Evolutionary conservation across 2,888 invertebrate species (phyloP).

Genomic region (Tipula vernalis): DNA sequence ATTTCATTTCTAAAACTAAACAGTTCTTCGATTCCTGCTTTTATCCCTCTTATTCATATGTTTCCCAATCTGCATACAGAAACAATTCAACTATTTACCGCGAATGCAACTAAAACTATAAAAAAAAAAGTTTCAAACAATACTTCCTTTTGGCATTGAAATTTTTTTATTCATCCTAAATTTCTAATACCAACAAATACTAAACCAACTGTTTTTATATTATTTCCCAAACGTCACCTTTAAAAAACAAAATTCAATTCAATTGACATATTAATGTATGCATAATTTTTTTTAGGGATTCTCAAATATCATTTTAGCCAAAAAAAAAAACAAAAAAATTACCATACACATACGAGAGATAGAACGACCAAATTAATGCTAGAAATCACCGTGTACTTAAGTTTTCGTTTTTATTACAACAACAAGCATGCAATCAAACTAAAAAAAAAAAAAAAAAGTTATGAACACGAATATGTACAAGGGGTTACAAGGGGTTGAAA

Average conservation of each 20-base stretch:
- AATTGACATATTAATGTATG: background rate
- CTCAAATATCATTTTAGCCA: background rate
- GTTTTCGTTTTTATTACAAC: background rate
- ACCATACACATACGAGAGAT: background rate
- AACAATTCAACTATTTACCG: background rate
- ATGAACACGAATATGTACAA: background rate
- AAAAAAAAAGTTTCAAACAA: background rate
- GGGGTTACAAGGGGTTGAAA: background rate
- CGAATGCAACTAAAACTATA: background rate
- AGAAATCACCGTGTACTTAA: background rate
- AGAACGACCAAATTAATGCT: background rate
- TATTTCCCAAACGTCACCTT: background rate
- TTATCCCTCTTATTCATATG: background rate
- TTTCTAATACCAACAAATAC: background rate
- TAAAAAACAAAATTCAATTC: background rate
- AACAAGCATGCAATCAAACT: background rate
- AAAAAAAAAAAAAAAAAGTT: background rate
- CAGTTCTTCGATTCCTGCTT: background rate
- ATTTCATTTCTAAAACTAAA: background rate
- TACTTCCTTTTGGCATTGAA: background rate
- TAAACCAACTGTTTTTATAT: background rate
- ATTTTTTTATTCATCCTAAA: background rate
- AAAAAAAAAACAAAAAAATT: no score
- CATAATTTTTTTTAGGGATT: background rate
- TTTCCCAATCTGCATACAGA: no score